phyloP scores from a whole-genome alignment of 2,888 invertebrate species.

The Folsomia candida region DNA sequence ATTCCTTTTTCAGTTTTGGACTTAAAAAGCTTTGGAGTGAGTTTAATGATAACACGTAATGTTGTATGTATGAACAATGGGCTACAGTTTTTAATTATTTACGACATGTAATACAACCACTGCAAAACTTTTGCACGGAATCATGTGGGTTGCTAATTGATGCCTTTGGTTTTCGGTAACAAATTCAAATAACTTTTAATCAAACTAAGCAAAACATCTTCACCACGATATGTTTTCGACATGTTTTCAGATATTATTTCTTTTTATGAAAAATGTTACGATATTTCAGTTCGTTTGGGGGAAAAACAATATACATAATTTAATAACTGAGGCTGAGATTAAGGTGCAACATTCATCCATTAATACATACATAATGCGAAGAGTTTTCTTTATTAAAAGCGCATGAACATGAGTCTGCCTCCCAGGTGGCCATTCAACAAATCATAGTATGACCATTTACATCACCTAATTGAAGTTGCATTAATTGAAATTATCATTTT shows the following conservation, averaged over 20 bases:
- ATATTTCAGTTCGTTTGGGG: neutral
- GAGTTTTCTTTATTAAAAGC: slow-evolving; percentile 4
- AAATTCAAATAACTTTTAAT: neutral
- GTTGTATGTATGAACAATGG: no score
- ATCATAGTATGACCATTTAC: no score
- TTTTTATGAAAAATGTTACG: neutral
- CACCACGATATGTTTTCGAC: neutral
- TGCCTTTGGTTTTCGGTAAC: neutral
- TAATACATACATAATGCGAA: neutral
- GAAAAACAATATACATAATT: no score
- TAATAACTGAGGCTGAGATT: slow-evolving; percentile 13
- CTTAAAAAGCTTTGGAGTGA: neutral
- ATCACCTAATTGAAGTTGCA: no score
- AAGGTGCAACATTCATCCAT: slow-evolving; percentile 14
- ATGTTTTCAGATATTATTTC: neutral
- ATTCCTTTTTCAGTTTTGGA: neutral
- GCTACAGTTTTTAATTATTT: neutral
- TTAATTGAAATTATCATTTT: neutral
- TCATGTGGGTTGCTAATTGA: neutral
- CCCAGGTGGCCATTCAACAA: slow-evolving; percentile 44
- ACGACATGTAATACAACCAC: neutral
- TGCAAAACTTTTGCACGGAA: neutral
- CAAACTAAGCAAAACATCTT: neutral
- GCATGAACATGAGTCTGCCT: slow-evolving; percentile 10
- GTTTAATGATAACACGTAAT: neutral